A percentile compares a stretch with the other conserved stretches of the same genome.
These are phyloP conservation scores for Apoda limacodes DNA, from an alignment of 2,888 invertebrate genomes.

Conservation along the genomic window DNA sequence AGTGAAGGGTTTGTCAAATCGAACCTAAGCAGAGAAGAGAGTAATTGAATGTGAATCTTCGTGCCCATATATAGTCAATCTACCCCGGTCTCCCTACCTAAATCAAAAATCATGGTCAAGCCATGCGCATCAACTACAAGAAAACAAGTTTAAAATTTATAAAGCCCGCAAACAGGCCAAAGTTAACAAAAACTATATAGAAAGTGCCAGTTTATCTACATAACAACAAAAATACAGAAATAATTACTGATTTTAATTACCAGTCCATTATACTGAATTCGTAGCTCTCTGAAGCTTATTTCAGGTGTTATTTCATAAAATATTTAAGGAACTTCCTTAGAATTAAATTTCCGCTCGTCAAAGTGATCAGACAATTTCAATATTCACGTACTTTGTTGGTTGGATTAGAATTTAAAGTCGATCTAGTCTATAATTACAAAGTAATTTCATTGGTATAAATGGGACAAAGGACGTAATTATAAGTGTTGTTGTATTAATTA, in stretches of 20 bases:
- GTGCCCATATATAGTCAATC: no score
- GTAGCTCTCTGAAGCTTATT: conserved; percentile 49
- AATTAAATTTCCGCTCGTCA: conserved; percentile 42
- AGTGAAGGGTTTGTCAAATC: no score
- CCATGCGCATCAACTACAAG: no score
- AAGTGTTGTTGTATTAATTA: conserved; percentile 48
- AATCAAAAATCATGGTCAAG: no score
- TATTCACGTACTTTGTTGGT: conserved; percentile 24
- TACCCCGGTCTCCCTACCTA: no score
- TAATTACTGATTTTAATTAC: conserved; percentile 37
- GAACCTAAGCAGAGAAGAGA: no score
- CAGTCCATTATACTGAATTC: conserved; percentile 35
- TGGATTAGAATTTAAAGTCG: conserved; percentile 39
- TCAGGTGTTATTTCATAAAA: conserved; percentile 63
- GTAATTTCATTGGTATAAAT: conserved; percentile 54
- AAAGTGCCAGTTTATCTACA: no score
- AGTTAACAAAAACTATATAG: no score
- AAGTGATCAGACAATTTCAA: conserved; percentile 35
- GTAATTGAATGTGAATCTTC: no score
- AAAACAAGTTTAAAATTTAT: no score
- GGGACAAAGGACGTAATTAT: conserved; percentile 63
- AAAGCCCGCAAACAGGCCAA: no score
- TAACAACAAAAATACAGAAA: conserved; percentile 3
- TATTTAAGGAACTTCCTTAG: conserved; percentile 38
- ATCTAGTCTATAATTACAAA: conserved; percentile 48